Base-by-base conservation (phyloP, 2,797 vertebrate genomes). In the Phoxinus dragarum region DNA sequence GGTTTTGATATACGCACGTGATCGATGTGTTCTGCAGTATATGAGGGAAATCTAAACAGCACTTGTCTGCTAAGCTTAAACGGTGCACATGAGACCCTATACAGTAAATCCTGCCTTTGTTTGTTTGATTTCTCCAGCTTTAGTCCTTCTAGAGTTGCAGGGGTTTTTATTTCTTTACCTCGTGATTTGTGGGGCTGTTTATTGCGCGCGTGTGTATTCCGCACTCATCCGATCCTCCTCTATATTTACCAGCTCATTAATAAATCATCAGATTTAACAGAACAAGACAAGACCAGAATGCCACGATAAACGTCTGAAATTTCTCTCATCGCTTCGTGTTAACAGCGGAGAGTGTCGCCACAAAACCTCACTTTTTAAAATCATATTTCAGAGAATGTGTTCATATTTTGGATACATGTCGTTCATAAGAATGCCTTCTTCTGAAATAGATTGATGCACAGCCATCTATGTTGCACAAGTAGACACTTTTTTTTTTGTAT, bases 231-330 rank as follows among this genome's bases (percentile, higher is more conserved):
- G 73, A 88, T 88, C 47, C 34, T 87, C 80, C 77, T 91, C 90
- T 94, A 92, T 92, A 92, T 95, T 93, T 93, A 89, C 89, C 89
- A 72, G 82, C 86, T 91, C 92, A 94, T 95, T 94, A 95, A 95
- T 95, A 94, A 95, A 92, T 95, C 79, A 95, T 93, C 80, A 82
- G 27, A 64, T 93, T 94, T 94, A 91, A 93, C 92, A 94, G 93
- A 94, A 94, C 91, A 91, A 89, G 84, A 86, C 89, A 91, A 91
- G 86, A 52, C 27, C 85, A 91, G 86, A 87, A 91, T 93, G 92
- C 94, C 92, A 91, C 47, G 80, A 93, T 92, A 93, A 93, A 90
- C 91, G 91, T 92, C 84, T 82, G 73, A 86, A 89, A 90, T 92
- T 90, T 91, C 73, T 40, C 59, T 74, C 89, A 91, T 85, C 85